Conservation (phyloP, 2,113 vertebrate genomes). For the Sander lucioperca region DNA sequence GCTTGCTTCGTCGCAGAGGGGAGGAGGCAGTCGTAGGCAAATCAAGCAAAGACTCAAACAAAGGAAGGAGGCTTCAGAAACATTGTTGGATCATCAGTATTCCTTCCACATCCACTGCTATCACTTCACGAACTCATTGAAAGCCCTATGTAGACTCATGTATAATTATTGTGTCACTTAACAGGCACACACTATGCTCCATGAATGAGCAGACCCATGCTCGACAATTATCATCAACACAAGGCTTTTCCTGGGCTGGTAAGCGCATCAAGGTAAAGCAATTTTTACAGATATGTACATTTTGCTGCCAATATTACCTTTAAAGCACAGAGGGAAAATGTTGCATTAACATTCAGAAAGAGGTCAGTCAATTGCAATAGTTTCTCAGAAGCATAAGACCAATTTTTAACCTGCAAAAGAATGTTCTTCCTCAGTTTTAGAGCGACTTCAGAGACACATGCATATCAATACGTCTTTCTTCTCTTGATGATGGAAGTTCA, state of each 20-base stretch:
- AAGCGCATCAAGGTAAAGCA: conserved; percentile 43
- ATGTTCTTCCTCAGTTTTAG: conserved; percentile 6
- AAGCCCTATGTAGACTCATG: conserved; percentile 63
- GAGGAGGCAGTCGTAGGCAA: conserved; percentile 53
- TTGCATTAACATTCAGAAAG: conserved; percentile 52
- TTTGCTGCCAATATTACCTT: conserved; percentile 17
- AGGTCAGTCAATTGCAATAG: conserved; percentile 38
- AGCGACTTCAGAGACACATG: conserved; percentile 31
- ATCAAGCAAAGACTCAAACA: conserved; percentile 70
- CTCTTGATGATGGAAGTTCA: conserved; percentile 22
- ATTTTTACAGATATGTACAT: conserved; percentile 54
- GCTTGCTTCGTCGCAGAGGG: conserved; percentile 47
- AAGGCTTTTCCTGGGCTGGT: conserved; percentile 48
- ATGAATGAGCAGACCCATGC: conserved; percentile 65
- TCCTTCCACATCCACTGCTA: conserved; percentile 75
- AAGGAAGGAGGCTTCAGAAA: conserved; percentile 67
- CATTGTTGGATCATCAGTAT: conserved; percentile 71
- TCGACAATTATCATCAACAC: conserved; percentile 68
- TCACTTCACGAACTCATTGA: conserved; percentile 64
- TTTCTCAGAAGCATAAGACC: conserved; percentile 17
- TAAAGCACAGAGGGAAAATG: conserved; percentile 22
- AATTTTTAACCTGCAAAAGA: conserved; percentile 15
- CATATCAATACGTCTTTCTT: conserved; percentile 11
- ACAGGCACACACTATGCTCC: conserved; percentile 68
- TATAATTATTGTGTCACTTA: conserved; percentile 85